Conservation (phyloP, 2,888 invertebrate species). For the Chironomus tentans region DNA sequence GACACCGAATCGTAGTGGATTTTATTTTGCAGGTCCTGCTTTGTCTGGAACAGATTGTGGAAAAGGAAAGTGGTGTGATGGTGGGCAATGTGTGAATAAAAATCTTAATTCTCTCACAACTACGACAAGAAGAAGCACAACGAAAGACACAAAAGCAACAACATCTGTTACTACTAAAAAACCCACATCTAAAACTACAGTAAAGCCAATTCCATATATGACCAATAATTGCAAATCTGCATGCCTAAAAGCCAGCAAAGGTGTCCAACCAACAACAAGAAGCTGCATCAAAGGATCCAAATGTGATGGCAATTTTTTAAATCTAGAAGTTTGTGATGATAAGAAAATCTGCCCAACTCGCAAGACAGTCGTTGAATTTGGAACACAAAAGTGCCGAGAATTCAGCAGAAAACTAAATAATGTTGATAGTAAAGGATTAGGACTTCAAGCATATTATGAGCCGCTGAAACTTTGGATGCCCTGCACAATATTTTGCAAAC, state of each 20-base stretch:
- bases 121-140: slow-evolving; percentile 21
- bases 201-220: slow-evolving; percentile 39
- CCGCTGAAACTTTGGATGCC: slow-evolving; percentile 66
- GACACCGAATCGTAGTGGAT: slow-evolving; percentile 62
- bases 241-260: slow-evolving; percentile 54
- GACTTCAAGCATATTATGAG: slow-evolving; percentile 66
- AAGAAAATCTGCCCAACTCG: slow-evolving; percentile 47
- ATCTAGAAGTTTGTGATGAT: slow-evolving; percentile 59
- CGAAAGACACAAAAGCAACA: slow-evolving; percentile 31
- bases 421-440: slow-evolving; percentile 56
- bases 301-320: slow-evolving; percentile 54
- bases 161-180: slow-evolving; percentile 28
- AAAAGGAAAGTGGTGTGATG: slow-evolving; percentile 55
- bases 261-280: slow-evolving; percentile 50
- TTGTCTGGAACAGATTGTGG: slow-evolving; percentile 71
- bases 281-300: slow-evolving; percentile 48
- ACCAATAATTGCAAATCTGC: slow-evolving; percentile 52
- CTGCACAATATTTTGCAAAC: slow-evolving; percentile 67
- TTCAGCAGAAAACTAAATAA: slow-evolving; percentile 52
- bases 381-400: slow-evolving; percentile 53
- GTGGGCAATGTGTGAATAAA: slow-evolving; percentile 51
- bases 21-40: slow-evolving; percentile 72
- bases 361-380: slow-evolving; percentile 47
- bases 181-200: slow-evolving; percentile 31
- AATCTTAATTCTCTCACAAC: slow-evolving; percentile 33